Evolutionary conservation across 2,113 vertebrate species (phyloP).

Genomic region (Lynx canadensis): DNA sequence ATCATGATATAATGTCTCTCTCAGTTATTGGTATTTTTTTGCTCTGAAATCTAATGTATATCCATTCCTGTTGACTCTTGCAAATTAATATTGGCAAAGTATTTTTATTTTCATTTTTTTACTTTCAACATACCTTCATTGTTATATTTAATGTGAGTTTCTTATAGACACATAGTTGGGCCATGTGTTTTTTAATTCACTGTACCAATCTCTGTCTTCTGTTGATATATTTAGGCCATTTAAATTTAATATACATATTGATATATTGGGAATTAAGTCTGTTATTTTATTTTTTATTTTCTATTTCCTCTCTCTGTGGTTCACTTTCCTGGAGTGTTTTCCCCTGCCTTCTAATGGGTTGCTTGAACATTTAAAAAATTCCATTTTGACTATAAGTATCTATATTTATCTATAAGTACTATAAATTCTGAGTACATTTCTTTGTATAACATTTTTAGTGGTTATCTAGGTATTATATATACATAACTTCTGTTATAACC

Average conservation of each 20-base stretch:
- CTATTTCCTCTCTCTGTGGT: background rate
- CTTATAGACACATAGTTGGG: background rate
- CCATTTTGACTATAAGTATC: background rate
- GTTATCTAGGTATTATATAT: background rate
- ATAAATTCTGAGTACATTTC: background rate
- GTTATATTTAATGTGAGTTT: background rate
- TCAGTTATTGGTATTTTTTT: background rate
- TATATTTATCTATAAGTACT: background rate
- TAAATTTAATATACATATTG: background rate
- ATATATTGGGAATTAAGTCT: background rate
- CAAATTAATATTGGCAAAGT: background rate
- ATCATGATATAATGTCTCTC: background rate
- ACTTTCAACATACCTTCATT: background rate
- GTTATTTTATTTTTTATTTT: background rate
- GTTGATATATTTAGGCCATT: background rate
- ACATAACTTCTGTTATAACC: background rate
- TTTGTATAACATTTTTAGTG: background rate
- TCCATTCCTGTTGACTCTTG: background rate
- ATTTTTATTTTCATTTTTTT: background rate
- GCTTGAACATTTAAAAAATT: background rate
- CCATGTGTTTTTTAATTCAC: background rate
- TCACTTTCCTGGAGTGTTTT: background rate
- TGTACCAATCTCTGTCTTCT: background rate
- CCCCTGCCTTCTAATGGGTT: background rate
- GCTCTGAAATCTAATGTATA: background rate